phyloP scores from a whole-genome alignment of 1,140 invertebrate species.

The Drosophila miranda region DNA sequence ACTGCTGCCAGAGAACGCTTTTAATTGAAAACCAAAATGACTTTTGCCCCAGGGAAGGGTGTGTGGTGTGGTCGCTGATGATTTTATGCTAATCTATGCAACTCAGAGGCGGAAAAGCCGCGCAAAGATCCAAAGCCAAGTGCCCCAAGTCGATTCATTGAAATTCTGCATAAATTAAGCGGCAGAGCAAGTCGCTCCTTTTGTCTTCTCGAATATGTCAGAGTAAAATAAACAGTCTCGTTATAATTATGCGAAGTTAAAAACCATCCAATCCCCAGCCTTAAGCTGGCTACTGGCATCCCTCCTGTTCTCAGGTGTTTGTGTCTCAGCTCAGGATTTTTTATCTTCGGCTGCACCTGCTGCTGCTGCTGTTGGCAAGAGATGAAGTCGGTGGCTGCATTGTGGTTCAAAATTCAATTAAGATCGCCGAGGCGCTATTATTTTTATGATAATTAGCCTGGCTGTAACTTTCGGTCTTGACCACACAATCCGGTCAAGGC shows the following conservation, averaged over 20 bases:
- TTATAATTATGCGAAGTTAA: constrained; percentile 69
- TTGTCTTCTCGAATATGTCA: constrained; percentile 50
- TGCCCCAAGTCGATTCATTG: constrained; percentile 52
- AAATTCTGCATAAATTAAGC: constrained; percentile 74
- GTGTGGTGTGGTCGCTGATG: constrained; percentile 52
- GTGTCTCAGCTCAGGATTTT: constrained; percentile 45
- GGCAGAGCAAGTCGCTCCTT: constrained; percentile 12
- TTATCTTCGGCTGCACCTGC: constrained; percentile 46
- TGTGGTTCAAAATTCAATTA: constrained; percentile 66
- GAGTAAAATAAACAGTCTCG: constrained; percentile 71
- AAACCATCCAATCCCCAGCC: background rate
- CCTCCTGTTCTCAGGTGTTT: constrained; percentile 28
- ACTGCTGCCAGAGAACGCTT: constrained; percentile 31
- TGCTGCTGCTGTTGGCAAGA: constrained; percentile 1
- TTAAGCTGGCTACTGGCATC: background rate
- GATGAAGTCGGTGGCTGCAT: constrained; percentile 38
- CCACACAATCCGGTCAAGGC: constrained; percentile 8
- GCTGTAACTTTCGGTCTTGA: constrained; percentile 11
- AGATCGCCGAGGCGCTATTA: constrained; percentile 53
- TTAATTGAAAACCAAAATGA: constrained; percentile 76
- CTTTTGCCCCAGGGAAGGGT: constrained; percentile 18
- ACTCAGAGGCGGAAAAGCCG: constrained; percentile 33
- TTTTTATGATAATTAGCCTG: constrained; percentile 74
- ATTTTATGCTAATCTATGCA: constrained; percentile 77
- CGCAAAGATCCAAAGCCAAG: constrained; percentile 29